Conservation (phyloP, 2,888 invertebrate species). For the Eustalomyia histrio region DNA sequence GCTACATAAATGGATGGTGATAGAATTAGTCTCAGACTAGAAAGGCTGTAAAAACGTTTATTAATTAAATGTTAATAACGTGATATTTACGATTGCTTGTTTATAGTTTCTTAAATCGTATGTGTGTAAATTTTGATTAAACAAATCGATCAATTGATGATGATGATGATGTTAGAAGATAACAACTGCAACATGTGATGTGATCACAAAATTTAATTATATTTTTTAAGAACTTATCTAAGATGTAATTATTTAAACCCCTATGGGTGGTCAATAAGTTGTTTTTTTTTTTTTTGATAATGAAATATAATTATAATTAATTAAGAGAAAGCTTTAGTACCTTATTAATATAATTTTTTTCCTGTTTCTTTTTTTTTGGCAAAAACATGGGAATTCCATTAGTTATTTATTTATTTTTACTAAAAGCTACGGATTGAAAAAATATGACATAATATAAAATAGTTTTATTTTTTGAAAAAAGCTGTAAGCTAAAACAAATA, state of each 20-base stretch:
- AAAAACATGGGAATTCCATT: slow-evolving; percentile 15
- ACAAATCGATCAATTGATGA: no score
- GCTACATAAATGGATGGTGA: background rate
- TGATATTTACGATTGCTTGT: background rate
- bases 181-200: background rate
- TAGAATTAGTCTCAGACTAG: background rate
- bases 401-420: background rate
- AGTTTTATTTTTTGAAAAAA: background rate
- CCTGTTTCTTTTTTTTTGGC: background rate
- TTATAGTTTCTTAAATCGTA: background rate
- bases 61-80: background rate
- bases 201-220: background rate
- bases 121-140: no score
- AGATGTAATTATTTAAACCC: background rate
- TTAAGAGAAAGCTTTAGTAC: slow-evolving; percentile 39
- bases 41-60: background rate
- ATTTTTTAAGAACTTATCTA: slow-evolving; percentile 27
- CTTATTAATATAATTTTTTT: slow-evolving; percentile 5
- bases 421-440: background rate
- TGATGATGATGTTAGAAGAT: background rate
- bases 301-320: slow-evolving; percentile 17
- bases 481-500: background rate
- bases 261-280: background rate
- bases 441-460: background rate
- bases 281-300: background rate